Conservation (phyloP, 64 coral and sea anemone genomes). For the Porites australiensis region DNA sequence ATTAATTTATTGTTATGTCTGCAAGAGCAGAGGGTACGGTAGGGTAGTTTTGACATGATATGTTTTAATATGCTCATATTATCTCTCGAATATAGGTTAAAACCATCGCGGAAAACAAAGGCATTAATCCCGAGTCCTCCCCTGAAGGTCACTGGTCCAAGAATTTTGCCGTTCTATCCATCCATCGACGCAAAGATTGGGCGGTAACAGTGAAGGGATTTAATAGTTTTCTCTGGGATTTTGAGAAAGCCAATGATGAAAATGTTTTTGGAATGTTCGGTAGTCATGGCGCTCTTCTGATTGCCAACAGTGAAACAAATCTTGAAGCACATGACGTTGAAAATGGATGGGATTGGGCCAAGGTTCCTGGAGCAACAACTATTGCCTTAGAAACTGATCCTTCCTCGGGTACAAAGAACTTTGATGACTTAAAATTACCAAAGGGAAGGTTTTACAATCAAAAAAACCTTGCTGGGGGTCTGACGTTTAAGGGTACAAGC, state of each 20-base stretch:
- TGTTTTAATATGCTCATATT: no score
- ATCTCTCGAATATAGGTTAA: background rate
- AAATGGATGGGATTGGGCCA: conserved; percentile 82
- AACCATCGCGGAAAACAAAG: background rate
- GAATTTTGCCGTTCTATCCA: conserved; percentile 73
- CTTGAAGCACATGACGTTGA: conserved; percentile 58
- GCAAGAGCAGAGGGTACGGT: no score
- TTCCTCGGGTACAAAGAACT: background rate
- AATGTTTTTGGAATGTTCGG: conserved; percentile 72
- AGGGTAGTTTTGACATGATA: no score
- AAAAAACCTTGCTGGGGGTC: conserved; percentile 40
- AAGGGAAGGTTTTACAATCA: conserved; percentile 42
- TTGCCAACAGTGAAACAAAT: conserved; percentile 62
- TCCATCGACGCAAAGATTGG: conserved; percentile 79
- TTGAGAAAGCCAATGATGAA: conserved; percentile 22
- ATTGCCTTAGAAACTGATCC: conserved; percentile 12
- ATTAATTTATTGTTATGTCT: no score
- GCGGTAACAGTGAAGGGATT: conserved; percentile 81
- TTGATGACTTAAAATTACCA: conserved; percentile 40
- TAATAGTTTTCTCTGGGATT: conserved; percentile 64
- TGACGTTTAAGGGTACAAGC: conserved; percentile 20
- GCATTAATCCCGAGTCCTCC: background rate
- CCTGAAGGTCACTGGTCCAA: conserved; percentile 79
- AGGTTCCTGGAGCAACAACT: conserved; percentile 77
- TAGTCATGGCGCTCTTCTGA: conserved; percentile 67